Evolutionary conservation across 2,113 vertebrate genomes (phyloP).

Genomic region (Eurypyga helias): DNA sequence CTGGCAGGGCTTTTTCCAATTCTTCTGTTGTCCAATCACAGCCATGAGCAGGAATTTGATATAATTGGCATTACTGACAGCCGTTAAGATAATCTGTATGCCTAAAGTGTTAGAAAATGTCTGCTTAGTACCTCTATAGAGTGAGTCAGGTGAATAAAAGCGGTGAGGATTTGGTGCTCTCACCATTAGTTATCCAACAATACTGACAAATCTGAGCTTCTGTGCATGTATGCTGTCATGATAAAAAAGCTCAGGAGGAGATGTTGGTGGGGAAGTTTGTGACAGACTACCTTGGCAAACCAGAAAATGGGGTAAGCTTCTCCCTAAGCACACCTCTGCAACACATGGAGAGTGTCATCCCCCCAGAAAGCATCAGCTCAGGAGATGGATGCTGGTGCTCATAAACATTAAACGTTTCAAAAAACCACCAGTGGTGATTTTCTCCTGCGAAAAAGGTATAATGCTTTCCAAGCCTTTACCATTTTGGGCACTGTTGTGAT

Average conservation of each 20-base stretch:
- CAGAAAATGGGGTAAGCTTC: neutral
- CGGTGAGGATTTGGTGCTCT: neutral
- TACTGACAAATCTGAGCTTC: neutral
- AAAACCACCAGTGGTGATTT: neutral
- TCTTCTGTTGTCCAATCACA: neutral
- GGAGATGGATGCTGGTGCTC: neutral
- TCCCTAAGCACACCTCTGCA: neutral
- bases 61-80: neutral
- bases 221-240: rapidly evolving
- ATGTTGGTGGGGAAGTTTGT: neutral
- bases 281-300: neutral
- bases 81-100: neutral
- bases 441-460: neutral
- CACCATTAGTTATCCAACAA: neutral
- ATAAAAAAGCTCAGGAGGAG: neutral
- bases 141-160: neutral
- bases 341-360: neutral
- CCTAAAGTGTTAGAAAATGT: neutral
- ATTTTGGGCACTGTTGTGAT: neutral
- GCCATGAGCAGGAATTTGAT: neutral
- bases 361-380: neutral
- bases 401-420: neutral
- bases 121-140: neutral
- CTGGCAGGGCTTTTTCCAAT: neutral
- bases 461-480: neutral